Percentiles rank a stretch among this genome's conserved stretches.
Evolutionary conservation across 2,113 vertebrate genomes (phyloP).

Genomic region (Malurus alboscapulatus): DNA sequence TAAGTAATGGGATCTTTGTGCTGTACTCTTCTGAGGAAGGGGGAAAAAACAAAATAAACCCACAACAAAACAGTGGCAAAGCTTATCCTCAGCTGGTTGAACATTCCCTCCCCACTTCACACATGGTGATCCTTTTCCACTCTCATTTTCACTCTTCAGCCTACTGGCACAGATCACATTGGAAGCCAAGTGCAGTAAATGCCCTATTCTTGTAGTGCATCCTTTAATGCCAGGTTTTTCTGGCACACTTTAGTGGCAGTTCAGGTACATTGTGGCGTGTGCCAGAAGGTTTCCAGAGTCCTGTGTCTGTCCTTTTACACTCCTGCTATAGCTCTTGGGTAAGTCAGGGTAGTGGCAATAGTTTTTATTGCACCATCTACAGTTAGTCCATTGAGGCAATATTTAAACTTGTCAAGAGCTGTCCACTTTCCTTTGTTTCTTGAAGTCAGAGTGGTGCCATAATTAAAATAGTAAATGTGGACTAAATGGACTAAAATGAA

Average conservation of each 20-base stretch:
- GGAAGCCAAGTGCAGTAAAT: neutral
- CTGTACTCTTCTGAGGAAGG: neutral
- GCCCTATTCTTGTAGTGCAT: neutral
- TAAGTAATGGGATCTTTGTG: neutral
- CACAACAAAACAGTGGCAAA: neutral
- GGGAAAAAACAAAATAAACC: neutral
- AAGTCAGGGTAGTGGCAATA: neutral
- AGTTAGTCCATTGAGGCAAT: neutral
- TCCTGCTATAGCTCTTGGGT: neutral
- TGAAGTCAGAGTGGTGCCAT: neutral
- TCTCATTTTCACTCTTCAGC: neutral
- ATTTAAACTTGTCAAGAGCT: neutral
- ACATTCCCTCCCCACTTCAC: neutral
- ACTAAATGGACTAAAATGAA: neutral
- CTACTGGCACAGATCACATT: neutral
- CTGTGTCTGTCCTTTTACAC: neutral
- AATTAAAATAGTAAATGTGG: neutral
- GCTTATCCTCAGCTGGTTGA: neutral
- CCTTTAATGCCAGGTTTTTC: neutral
- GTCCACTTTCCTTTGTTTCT: neutral
- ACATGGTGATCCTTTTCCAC: accelerated
- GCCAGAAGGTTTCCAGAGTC: neutral
- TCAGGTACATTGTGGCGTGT: neutral
- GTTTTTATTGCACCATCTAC: neutral
- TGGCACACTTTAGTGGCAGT: neutral